Percentiles rank a stretch among this genome's conserved stretches.
phyloP scores from a whole-genome alignment of 1,140 invertebrate species.

The Heliconius melpomene region DNA sequence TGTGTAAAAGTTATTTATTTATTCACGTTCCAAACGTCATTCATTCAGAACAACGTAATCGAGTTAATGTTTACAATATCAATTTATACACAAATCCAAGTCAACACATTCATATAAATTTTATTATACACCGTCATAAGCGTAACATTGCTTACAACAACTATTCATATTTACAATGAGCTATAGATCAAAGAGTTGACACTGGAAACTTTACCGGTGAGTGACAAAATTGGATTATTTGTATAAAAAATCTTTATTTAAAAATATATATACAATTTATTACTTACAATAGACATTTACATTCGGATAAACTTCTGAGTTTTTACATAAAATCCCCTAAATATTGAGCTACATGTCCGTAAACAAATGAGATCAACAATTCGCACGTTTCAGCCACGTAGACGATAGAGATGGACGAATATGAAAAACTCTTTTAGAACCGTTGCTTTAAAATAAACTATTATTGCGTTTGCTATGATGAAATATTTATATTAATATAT shows the following conservation, averaged over 20 bases:
- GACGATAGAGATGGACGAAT: conserved; percentile 13
- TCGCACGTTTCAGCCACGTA: conserved; percentile 60
- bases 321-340: conserved; percentile 71
- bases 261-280: conserved; percentile 74
- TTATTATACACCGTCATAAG: conserved; percentile 75
- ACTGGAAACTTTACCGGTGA: conserved; percentile 69
- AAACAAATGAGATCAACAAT: conserved; percentile 79
- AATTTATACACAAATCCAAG: conserved; percentile 76
- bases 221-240: conserved; percentile 65
- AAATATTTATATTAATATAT: neutral
- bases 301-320: conserved; percentile 63
- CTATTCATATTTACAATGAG: conserved; percentile 66
- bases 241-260: conserved; percentile 74
- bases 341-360: conserved; percentile 77
- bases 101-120: conserved; percentile 78
- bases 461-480: neutral
- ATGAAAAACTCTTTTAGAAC: conserved; percentile 1
- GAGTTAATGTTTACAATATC: conserved; percentile 77
- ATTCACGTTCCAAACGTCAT: conserved; percentile 76
- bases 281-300: conserved; percentile 71
- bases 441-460: neutral
- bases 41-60: conserved; percentile 74
- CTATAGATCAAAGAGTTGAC: conserved; percentile 63
- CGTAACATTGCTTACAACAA: conserved; percentile 74
- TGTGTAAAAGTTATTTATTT: conserved; percentile 80